phyloP scores from a whole-genome alignment of 2,113 vertebrate species.

The Pteronura brasiliensis region DNA sequence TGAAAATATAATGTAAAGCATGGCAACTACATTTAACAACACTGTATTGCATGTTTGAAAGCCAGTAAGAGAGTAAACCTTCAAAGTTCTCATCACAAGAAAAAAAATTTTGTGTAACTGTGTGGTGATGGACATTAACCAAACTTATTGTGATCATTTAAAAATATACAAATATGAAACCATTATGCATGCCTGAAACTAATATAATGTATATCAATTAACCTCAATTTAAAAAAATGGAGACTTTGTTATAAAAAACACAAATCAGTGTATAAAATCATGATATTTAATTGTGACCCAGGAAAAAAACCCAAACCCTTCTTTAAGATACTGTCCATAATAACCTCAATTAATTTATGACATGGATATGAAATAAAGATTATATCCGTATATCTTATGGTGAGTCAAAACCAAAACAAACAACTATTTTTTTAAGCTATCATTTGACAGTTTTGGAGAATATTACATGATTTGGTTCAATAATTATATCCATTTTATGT shows the following conservation, averaged over 20 bases:
- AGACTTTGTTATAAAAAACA: conserved; percentile 66
- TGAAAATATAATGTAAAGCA: neutral
- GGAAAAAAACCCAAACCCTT: neutral
- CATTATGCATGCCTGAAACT: neutral
- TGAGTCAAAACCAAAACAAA: neutral
- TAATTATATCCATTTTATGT: neutral
- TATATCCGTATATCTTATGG: neutral
- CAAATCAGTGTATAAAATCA: conserved; percentile 67
- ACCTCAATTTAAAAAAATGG: neutral
- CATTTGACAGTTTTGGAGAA: neutral
- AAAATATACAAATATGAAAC: neutral
- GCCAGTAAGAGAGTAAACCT: neutral
- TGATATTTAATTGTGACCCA: conserved; percentile 59
- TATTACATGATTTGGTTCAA: neutral
- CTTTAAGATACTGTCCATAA: conserved; percentile 58
- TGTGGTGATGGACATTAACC: neutral
- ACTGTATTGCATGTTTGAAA: neutral
- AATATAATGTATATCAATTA: neutral
- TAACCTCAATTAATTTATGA: conserved; percentile 56
- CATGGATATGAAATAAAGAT: conserved; percentile 43
- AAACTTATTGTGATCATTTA: neutral
- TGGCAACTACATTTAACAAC: neutral
- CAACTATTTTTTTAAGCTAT: neutral
- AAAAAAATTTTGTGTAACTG: neutral
- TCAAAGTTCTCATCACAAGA: neutral